Conservation (phyloP, 2,797 vertebrate genomes). For the Onychomys arenicola region DNA sequence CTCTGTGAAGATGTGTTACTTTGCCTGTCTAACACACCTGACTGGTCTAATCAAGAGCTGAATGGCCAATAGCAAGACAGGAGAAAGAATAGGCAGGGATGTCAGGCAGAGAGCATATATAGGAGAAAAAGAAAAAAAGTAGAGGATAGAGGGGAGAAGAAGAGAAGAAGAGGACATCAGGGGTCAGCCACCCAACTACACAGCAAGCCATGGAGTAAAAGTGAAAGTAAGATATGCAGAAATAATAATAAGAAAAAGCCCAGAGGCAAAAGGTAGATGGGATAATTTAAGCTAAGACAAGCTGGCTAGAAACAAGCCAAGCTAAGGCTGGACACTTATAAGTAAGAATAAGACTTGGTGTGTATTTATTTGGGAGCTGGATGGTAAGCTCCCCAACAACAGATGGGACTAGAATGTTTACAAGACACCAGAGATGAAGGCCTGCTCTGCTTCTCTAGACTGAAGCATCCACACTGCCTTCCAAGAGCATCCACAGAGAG, state of each 20-base stretch:
- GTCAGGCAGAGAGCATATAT: too few relatives aligned
- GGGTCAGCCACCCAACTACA: too few relatives aligned
- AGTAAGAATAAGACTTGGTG: not conserved
- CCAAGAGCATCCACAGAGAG: not conserved
- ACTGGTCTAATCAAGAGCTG: not conserved
- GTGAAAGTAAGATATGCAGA: not conserved
- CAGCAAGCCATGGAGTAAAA: too few relatives aligned
- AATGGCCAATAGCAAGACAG: not conserved
- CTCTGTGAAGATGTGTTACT: not conserved
- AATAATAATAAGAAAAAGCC: not conserved
- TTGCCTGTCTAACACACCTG: not conserved
- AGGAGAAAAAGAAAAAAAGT: too few relatives aligned
- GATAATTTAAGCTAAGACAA: not conserved
- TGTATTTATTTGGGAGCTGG: not conserved
- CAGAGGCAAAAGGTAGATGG: not conserved
- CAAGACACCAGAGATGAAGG: not conserved
- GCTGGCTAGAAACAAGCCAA: not conserved
- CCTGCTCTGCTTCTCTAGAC: not conserved
- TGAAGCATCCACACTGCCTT: not conserved
- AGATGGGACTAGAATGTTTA: not conserved
- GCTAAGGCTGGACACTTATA: not conserved
- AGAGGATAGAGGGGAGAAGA: too few relatives aligned
- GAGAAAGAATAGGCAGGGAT: not conserved
- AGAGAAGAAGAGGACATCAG: too few relatives aligned
- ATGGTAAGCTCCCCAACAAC: not conserved